Base-by-base conservation (phyloP, 1,140 invertebrate species). In the Heliothis subflexa region DNA sequence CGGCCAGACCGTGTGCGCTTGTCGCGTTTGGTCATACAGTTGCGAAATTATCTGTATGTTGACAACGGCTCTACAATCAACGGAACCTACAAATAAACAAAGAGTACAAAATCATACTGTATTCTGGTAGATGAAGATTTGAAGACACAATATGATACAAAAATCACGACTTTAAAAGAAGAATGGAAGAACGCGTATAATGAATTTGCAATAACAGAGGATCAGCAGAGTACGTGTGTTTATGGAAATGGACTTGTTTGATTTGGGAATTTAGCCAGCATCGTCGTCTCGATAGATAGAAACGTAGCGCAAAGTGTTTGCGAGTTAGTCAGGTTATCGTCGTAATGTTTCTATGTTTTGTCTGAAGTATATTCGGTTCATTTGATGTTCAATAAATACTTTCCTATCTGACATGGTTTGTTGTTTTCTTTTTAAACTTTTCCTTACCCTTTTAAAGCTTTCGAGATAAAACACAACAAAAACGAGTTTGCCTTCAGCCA, bases 351-450 rank as follows among this genome's bases (percentile, higher is more conserved):
- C 18, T 78, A 74, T 80, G 64, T 85, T 85, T 81, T 84, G 64
- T 82, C 80, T 55, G 59, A 78, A 80, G 55, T 81, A 78, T 85
- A 87, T 84, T 86, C 77, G 81, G 79, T 86, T 89, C 76, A 86
- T 84, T 89, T 88, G 85, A 89, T 91, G 88, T 92, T 87, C 79
- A 93, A 91, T 93, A 92, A 91, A 93, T 81, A 86, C 85, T 87
- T 91, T 86, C 83, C 84, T 83, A 59, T 75, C 40, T 76, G 25
- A 61, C 28, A 66, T 59, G 64, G 71, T 33, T 47, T 78, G 50
- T n/a, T 49, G 77, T 83, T 80, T 85, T 68, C 74, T 78, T 84
- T 81, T 68, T 13, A n/a, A 14, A 47, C 5, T 16, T 50, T 28
- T 47, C 16, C 16, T 68, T 7, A 2, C 33, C 33, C 33, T 40